phyloP scores from a whole-genome alignment of 2,888 invertebrate species.

The Timema cristinae region DNA sequence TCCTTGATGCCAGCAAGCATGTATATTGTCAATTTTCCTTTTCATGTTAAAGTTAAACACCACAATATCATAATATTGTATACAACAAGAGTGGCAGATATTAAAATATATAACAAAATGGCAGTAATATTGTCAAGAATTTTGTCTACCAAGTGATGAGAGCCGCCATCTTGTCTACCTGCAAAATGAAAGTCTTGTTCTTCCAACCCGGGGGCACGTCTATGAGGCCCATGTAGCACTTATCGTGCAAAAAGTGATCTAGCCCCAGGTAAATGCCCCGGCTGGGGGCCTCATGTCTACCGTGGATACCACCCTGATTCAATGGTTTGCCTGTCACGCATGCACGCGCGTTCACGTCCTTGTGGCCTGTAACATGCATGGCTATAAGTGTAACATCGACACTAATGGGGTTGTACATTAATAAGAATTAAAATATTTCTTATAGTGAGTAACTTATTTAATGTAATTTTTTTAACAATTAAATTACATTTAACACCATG shows the following conservation, averaged over 20 bases:
- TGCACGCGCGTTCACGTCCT: conserved; percentile 75
- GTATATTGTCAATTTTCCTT: too few species aligned
- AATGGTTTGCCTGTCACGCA: conserved; percentile 88
- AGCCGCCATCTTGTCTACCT: too few species aligned
- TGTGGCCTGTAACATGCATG: conserved; percentile 49
- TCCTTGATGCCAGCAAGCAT: too few species aligned
- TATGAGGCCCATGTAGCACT: conserved; percentile 65
- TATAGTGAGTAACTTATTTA: background rate
- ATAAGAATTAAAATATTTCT: background rate
- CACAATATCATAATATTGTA: too few species aligned
- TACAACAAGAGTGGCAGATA: too few species aligned
- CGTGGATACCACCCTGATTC: conserved; percentile 81
- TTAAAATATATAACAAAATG: too few species aligned
- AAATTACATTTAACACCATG: conserved; percentile 22
- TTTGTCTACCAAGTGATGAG: too few species aligned
- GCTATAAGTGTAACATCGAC: background rate
- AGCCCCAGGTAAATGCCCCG: conserved; percentile 71
- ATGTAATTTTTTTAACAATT: background rate
- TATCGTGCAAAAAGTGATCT: conserved; percentile 66
- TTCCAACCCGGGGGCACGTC: conserved; percentile 59
- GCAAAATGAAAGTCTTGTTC: conserved; percentile 71
- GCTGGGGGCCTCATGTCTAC: conserved; percentile 79
- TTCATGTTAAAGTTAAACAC: too few species aligned
- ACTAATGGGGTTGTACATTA: conserved; percentile 9
- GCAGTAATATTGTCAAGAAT: too few species aligned